Evolutionary conservation across 1,140 invertebrate species (phyloP), one percentile per base, ranked within the genome.

Genomic region (Zophobas morio): DNA sequence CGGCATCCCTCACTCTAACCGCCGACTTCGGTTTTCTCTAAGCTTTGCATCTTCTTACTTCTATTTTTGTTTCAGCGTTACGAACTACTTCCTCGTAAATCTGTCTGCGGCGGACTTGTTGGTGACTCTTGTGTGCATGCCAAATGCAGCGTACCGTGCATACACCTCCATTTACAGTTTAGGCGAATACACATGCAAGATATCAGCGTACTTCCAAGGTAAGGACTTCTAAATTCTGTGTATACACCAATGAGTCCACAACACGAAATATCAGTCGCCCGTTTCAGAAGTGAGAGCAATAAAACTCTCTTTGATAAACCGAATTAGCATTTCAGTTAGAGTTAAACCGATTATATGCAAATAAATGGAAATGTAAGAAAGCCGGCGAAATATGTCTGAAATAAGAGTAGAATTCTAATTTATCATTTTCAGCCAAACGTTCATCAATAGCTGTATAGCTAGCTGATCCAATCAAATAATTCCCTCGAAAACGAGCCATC

Each of bases 61-160:
- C 1, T 56, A 42, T 76, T 81, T 84, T 85, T 84, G 75, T 92
- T 90, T 32, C 89, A 96, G 95, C 78, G 93, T 96, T 0, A 97
- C 96, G 6, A 97, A 97, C 85, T 95, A 96, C 80, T 96, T 98
- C 87, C 92, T 98, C 76, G 92, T 97, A 53, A 97, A 96, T 84
- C 88, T 98, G 57, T 95, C 96, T 0, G 89, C 96, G 6, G 95
- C 96, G 0, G 96, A 98, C 86, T 89, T 98, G 1, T 88, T 98
- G 51, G 95, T 98, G 60, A 94, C 93, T 0, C 83, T 93, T 32
- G 89, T 95, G 77, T 95, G 95, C 81, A 96, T 96, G 94, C 95
- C 95, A 0, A 90, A 91, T 80, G 91, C 93, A 73, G 89, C 94
- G 1, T 90, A 90, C 33, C 90, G 90, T 80, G 90, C 93, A 0